These are phyloP conservation scores for Brenthis daphne DNA, from an alignment of 2,888 invertebrate species.

Conservation along the genomic window DNA sequence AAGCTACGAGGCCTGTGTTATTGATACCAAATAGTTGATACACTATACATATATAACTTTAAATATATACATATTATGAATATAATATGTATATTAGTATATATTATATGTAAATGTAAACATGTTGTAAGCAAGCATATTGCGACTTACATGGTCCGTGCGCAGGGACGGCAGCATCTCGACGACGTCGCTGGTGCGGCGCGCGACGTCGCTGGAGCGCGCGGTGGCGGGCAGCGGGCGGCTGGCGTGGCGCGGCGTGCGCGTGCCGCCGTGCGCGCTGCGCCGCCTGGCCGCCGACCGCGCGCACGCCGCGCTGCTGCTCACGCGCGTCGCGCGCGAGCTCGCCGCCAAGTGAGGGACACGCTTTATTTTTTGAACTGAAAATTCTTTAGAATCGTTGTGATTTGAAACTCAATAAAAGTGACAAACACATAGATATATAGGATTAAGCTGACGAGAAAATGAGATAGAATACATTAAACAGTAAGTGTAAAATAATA, in stretches of 20 bases:
- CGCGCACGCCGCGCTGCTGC: conserved; percentile 54
- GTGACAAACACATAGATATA: not conserved
- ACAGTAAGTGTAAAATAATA: too few species aligned
- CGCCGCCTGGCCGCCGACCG: conserved; percentile 47
- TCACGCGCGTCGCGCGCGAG: conserved; percentile 45
- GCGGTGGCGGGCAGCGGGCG: conserved; percentile 75
- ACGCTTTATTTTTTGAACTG: not conserved
- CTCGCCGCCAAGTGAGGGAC: conserved; percentile 19
- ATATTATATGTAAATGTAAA: too few species aligned
- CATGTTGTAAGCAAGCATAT: too few species aligned
- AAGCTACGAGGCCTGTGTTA: too few species aligned
- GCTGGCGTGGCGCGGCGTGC: conserved; percentile 74
- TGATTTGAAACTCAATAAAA: not conserved
- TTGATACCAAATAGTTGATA: too few species aligned
- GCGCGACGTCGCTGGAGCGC: conserved; percentile 72
- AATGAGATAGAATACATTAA: too few species aligned
- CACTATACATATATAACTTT: too few species aligned
- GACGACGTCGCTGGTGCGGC: conserved; percentile 68
- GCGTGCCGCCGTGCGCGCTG: conserved; percentile 65
- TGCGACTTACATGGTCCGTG: too few species aligned
- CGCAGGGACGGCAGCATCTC: conserved; percentile 63
- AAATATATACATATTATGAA: too few species aligned
- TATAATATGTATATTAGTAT: too few species aligned
- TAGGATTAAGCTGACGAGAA: not conserved
- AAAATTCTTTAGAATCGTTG: too few species aligned